Evolutionary conservation across 1,140 invertebrate genomes (phyloP).

Genomic region (Eumeta japonica): DNA sequence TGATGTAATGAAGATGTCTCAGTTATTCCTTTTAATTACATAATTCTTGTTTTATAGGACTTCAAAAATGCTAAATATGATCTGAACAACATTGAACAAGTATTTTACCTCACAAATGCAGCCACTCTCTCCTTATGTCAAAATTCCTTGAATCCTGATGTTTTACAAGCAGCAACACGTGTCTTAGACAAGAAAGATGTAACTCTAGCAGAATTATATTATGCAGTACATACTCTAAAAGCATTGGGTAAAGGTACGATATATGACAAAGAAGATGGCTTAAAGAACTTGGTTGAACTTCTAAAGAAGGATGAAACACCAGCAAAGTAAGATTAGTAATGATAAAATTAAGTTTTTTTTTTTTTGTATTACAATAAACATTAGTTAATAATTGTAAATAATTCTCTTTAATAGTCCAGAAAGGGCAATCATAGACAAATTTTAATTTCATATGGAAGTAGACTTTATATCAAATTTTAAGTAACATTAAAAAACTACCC

Average conservation of each 20-base stretch:
- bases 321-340: constrained; percentile 59
- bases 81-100: constrained; percentile 38
- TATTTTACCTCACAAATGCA: constrained; percentile 43
- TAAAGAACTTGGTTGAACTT: constrained; percentile 65
- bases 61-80: constrained; percentile 38
- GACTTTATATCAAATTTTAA: background rate
- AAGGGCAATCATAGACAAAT: no score
- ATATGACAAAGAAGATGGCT: constrained; percentile 58
- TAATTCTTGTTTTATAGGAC: no score
- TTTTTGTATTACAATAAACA: background rate
- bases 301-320: constrained; percentile 78
- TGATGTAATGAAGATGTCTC: no score
- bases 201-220: constrained; percentile 38
- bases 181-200: constrained; percentile 39
- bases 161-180: constrained; percentile 24
- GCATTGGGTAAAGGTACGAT: constrained; percentile 41
- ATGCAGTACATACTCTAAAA: constrained; percentile 42
- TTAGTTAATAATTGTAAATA: constrained; percentile 2
- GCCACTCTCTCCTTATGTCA: constrained; percentile 32
- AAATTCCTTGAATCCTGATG: constrained; percentile 37
- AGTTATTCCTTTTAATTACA: no score
- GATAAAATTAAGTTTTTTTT: constrained; percentile 5
- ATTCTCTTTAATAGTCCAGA: no score
- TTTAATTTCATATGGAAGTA: no score
- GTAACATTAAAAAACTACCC: background rate